Conservation (phyloP, 2,113 vertebrate genomes). For the Nerophis ophidion region DNA sequence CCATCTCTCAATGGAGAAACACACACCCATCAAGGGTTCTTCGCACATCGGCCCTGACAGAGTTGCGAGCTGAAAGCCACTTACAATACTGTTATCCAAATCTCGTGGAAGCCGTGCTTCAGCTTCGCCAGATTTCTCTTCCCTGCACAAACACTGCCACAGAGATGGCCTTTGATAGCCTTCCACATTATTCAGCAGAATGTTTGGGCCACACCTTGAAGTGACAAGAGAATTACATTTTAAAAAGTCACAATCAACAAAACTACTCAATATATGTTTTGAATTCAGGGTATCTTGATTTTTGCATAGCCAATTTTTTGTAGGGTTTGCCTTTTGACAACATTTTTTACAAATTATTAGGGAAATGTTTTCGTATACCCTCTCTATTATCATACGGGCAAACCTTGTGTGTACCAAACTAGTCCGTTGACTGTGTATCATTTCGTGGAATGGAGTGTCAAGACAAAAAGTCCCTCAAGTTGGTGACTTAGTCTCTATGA, state of each 20-base stretch:
- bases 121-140: constrained; percentile 30
- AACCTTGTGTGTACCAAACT: too few species aligned
- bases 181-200: constrained; percentile 80
- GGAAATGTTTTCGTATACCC: too few species aligned
- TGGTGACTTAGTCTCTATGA: too few species aligned
- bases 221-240: neutral
- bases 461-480: too few species aligned
- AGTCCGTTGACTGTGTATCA: too few species aligned
- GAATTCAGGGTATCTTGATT: too few species aligned
- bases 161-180: constrained; percentile 76
- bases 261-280: neutral
- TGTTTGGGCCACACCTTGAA: constrained; percentile 86
- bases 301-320: too few species aligned
- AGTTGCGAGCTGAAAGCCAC: constrained; percentile 90
- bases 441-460: too few species aligned
- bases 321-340: too few species aligned
- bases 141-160: constrained; percentile 79
- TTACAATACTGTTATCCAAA: constrained; percentile 88
- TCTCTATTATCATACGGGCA: too few species aligned
- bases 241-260: neutral
- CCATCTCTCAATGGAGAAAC: constrained; percentile 87
- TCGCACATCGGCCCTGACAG: constrained; percentile 95
- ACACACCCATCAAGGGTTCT: constrained; percentile 96
- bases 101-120: constrained; percentile 60
- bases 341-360: too few species aligned